A percentile compares a stretch with the other conserved stretches of the same genome.
These are phyloP conservation scores for Drosophila albomicans DNA, from an alignment of 1,140 invertebrate species.

Conservation along the genomic window DNA sequence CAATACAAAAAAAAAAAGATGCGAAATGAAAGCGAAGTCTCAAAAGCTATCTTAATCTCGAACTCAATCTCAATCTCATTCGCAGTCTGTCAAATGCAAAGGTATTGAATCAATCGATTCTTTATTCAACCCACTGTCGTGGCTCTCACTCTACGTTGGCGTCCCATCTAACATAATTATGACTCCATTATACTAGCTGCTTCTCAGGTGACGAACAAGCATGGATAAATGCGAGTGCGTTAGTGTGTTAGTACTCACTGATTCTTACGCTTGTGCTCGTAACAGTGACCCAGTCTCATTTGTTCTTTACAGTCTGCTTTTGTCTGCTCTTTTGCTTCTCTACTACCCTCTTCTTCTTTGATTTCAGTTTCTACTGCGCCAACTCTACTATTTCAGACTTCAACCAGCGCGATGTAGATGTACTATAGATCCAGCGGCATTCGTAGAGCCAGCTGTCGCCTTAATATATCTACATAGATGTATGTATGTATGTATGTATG, in stretches of 20 bases:
- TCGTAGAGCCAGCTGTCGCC: no score
- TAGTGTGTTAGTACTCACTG: conserved; percentile 34
- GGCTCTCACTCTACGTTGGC: conserved; percentile 22
- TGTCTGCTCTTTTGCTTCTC: not conserved
- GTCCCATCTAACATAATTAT: conserved; percentile 60
- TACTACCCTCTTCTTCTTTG: not conserved
- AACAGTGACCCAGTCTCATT: conserved; percentile 77
- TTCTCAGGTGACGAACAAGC: not conserved
- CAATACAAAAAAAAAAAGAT: conserved; percentile 67
- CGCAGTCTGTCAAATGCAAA: conserved; percentile 43
- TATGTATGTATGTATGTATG: no score
- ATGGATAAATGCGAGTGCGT: conserved; percentile 2
- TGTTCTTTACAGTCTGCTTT: conserved; percentile 16
- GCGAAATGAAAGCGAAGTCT: conserved; percentile 75
- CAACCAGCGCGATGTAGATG: conserved; percentile 12
- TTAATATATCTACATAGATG: no score
- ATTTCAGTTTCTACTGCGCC: conserved; percentile 34
- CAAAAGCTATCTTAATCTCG: no score
- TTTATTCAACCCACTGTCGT: conserved; percentile 40
- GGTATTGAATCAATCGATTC: conserved; percentile 44
- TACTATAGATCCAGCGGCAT: conserved; percentile 13
- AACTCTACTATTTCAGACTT: no score
- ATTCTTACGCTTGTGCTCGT: conserved; percentile 64
- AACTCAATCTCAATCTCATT: conserved; percentile 29
- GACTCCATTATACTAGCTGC: conserved; percentile 29